phyloP scores from a whole-genome alignment of 2,888 invertebrate species.

The Pterostichus madidus region DNA sequence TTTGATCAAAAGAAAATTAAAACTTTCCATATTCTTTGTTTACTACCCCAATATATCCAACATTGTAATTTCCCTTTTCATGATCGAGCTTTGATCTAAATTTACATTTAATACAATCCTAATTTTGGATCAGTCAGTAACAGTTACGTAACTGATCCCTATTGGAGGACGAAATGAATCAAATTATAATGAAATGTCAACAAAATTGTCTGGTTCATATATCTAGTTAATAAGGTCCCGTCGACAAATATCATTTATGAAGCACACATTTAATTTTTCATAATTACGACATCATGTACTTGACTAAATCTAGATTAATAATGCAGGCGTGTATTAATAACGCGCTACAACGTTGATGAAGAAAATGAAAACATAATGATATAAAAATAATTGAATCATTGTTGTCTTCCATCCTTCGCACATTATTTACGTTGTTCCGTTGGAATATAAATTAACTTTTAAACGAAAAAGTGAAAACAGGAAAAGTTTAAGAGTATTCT shows the following conservation, averaged over 20 bases:
- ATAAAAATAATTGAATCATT: constrained; percentile 52
- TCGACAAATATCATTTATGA: not conserved
- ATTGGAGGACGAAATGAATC: too few species aligned
- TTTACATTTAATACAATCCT: constrained; percentile 25
- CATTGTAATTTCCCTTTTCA: constrained; percentile 30
- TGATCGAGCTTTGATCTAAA: constrained; percentile 27
- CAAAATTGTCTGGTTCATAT: not conserved
- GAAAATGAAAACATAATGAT: constrained; percentile 47
- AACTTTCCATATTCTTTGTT: constrained; percentile 36
- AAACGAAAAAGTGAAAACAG: constrained; percentile 50
- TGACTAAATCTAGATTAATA: constrained; percentile 21
- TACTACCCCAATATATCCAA: not conserved
- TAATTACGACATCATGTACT: not conserved
- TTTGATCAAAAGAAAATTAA: constrained; percentile 15
- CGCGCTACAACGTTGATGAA: constrained; percentile 18
- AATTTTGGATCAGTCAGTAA: constrained; percentile 5
- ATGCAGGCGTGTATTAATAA: not conserved
- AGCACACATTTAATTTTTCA: constrained; percentile 1
- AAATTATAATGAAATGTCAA: not conserved
- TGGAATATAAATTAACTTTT: constrained; percentile 49
- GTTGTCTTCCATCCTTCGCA: constrained; percentile 18
- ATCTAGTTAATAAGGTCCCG: not conserved
- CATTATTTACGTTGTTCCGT: constrained; percentile 27
- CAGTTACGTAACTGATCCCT: not conserved
- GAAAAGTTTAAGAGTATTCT: constrained; percentile 42